phyloP scores from a whole-genome alignment of 1,140 invertebrate genomes.

The Spodoptera frugiperda region DNA sequence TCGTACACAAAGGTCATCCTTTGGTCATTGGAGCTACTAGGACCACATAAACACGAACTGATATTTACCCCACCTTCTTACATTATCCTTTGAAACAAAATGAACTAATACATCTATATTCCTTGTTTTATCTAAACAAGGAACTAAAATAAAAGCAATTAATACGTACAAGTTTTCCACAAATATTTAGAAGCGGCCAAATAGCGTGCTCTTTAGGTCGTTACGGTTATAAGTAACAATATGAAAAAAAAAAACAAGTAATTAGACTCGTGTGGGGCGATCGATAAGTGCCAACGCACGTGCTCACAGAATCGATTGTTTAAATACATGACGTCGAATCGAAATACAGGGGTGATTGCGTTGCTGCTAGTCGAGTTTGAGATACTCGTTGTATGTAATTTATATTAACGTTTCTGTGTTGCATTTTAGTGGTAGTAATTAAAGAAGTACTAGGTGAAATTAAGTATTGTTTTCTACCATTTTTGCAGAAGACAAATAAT shows the following conservation, averaged over 20 bases:
- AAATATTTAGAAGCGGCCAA: neutral
- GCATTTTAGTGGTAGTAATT: too few species aligned
- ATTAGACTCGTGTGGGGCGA: conserved; percentile 38
- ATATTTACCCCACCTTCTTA: neutral
- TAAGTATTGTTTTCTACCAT: too few species aligned
- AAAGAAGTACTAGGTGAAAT: too few species aligned
- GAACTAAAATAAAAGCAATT: conserved; percentile 1
- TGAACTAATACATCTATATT: neutral
- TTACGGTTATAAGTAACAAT: conserved; percentile 1
- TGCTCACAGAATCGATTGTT: conserved; percentile 36
- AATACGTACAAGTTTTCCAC: neutral
- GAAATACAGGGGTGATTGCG: neutral
- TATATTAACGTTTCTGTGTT: too few species aligned
- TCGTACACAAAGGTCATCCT: too few species aligned
- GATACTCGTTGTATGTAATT: too few species aligned
- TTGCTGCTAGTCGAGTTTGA: too few species aligned
- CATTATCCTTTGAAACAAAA: neutral
- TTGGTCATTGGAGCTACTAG: neutral
- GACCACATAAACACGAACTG: too few species aligned
- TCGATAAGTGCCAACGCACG: conserved; percentile 35
- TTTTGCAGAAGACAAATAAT: too few species aligned
- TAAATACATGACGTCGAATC: conserved; percentile 37
- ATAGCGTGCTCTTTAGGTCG: conserved; percentile 20
- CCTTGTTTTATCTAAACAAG: too few species aligned
- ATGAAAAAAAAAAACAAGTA: conserved; percentile 38